These are phyloP conservation scores for Aethina tumida DNA, from an alignment of 1,140 invertebrate genomes.

Conservation along the genomic window DNA sequence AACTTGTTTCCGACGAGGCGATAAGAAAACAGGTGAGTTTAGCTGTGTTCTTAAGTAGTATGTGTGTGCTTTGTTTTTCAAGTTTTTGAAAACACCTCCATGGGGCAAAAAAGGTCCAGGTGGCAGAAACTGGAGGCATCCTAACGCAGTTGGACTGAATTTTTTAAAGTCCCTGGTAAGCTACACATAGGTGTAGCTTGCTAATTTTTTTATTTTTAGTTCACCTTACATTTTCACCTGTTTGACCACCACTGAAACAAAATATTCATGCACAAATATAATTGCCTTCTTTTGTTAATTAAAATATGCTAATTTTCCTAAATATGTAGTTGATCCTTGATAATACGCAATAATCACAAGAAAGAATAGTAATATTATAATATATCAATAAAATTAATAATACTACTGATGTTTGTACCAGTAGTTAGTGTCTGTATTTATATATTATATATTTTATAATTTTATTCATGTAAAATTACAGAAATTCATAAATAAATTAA, in stretches of 20 bases:
- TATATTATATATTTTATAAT: no score
- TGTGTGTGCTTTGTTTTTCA: slow-evolving; percentile 23
- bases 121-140: slow-evolving; percentile 51
- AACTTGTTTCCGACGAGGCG: slow-evolving; percentile 12
- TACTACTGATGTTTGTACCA: no score
- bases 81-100: slow-evolving; percentile 36
- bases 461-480: no score
- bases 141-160: slow-evolving; percentile 48
- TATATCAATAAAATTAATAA: no score
- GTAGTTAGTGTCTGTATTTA: no score
- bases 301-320: no score
- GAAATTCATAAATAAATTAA: no score
- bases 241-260: background rate
- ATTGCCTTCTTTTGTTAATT: no score
- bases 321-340: no score
- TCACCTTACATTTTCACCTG: slow-evolving; percentile 28
- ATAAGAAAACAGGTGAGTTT: slow-evolving; percentile 22
- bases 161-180: slow-evolving; percentile 58
- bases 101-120: slow-evolving; percentile 56
- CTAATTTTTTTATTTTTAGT: slow-evolving; percentile 12
- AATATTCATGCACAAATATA: no score
- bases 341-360: no score
- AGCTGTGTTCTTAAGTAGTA: slow-evolving; percentile 3
- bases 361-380: no score
- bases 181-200: slow-evolving; percentile 27